These are phyloP conservation scores for Ligdia adustata DNA, from an alignment of 2,888 invertebrate genomes.

Conservation along the genomic window DNA sequence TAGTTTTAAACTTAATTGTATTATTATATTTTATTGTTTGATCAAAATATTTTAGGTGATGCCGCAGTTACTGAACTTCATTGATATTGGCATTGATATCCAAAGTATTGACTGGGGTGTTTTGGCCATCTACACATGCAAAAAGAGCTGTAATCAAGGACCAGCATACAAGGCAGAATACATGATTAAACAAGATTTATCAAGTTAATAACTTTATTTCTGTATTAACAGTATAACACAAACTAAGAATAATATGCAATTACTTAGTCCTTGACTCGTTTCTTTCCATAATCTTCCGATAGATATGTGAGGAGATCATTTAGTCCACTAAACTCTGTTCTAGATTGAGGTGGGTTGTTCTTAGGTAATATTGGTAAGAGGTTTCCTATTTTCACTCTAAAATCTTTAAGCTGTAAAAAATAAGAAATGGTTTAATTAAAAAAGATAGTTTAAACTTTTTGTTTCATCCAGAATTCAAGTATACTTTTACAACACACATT, in stretches of 20 bases:
- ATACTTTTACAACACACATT: too few species aligned
- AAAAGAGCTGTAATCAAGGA: slow-evolving; percentile 87
- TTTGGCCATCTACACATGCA: slow-evolving; percentile 93
- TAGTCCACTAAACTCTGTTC: slow-evolving; percentile 93
- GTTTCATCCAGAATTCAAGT: too few species aligned
- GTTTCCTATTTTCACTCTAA: slow-evolving; percentile 91
- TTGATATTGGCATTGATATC: slow-evolving; percentile 85
- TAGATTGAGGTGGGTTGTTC: slow-evolving; percentile 90
- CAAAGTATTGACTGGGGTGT: slow-evolving; percentile 95
- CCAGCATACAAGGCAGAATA: slow-evolving; percentile 90
- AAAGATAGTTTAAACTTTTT: too few species aligned
- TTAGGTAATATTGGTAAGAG: slow-evolving; percentile 90
- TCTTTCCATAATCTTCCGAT: slow-evolving; percentile 81
- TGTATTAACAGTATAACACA: slow-evolving; percentile 8
- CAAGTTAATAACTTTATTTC: slow-evolving; percentile 45
- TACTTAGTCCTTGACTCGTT: slow-evolving; percentile 46
- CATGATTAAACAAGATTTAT: slow-evolving; percentile 93
- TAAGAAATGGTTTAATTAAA: background rate
- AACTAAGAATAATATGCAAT: background rate
- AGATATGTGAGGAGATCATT: slow-evolving; percentile 93
- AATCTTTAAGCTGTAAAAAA: slow-evolving; percentile 89
- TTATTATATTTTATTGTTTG: too few species aligned
- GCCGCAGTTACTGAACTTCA: slow-evolving; percentile 90
- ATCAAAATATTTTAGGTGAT: slow-evolving; percentile 89
- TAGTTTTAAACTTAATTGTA: too few species aligned